Conservation (phyloP, 2,113 vertebrate genomes). For the Lutjanus erythropterus region DNA sequence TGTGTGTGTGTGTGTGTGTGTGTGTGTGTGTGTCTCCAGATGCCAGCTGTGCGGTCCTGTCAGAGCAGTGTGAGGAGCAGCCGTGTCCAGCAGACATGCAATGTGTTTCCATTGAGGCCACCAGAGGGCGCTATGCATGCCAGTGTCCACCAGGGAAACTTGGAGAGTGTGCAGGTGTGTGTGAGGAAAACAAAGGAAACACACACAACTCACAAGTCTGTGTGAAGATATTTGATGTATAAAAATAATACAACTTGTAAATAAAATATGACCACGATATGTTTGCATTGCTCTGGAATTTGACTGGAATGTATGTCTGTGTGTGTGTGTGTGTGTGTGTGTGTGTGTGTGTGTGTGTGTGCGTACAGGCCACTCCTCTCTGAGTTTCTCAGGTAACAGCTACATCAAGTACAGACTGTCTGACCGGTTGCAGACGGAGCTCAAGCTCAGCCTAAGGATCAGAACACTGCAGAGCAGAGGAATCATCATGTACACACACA, state of each 20-base stretch:
- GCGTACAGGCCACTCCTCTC: conserved; percentile 92
- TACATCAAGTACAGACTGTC: conserved; percentile 97
- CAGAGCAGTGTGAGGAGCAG: conserved; percentile 91
- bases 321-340: neutral
- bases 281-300: conserved; percentile 13
- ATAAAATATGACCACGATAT: no score
- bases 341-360: neutral
- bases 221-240: neutral
- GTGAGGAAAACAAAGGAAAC: neutral
- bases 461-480: conserved; percentile 94
- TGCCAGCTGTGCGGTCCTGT: conserved; percentile 89
- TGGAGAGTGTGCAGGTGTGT: conserved; percentile 94
- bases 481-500: conserved; percentile 95
- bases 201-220: neutral
- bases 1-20: conserved; percentile 17
- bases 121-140: conserved; percentile 90
- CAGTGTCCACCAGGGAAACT: conserved; percentile 97
- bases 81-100: conserved; percentile 96
- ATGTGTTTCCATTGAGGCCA: conserved; percentile 90
- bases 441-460: conserved; percentile 94
- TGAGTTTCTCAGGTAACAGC: conserved; percentile 98
- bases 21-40: conserved; percentile 78
- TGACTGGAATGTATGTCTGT: neutral
- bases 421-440: conserved; percentile 89
- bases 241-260: neutral